These are phyloP conservation scores for Xylophagus ater DNA, from an alignment of 2,888 invertebrate species.

Conservation along the genomic window DNA sequence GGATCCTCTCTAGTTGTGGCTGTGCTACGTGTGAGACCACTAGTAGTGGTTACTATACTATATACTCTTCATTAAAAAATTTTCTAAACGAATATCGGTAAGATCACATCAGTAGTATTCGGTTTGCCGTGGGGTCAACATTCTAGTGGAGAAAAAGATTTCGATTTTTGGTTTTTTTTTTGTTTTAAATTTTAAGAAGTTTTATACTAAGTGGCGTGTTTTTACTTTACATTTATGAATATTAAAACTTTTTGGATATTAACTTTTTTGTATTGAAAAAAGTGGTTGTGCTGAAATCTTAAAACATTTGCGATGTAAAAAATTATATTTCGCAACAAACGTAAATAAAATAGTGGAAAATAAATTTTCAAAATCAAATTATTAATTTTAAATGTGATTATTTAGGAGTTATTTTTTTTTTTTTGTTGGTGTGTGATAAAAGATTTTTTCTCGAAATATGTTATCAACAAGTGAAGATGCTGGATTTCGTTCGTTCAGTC, in stretches of 20 bases:
- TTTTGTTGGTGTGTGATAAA: too few species aligned
- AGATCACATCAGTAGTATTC: conserved; percentile 19
- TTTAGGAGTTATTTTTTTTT: too few species aligned
- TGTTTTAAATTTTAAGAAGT: too few species aligned
- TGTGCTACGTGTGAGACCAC: conserved; percentile 11
- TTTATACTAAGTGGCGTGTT: too few species aligned
- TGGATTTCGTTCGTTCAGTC: conserved; percentile 40
- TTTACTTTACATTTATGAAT: neutral
- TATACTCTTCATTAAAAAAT: too few species aligned
- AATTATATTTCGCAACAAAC: too few species aligned
- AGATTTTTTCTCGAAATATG: too few species aligned
- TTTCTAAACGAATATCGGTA: neutral
- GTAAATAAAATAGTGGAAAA: too few species aligned
- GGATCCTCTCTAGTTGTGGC: neutral
- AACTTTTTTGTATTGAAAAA: conserved; percentile 2
- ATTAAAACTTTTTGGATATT: neutral
- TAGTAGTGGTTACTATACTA: too few species aligned
- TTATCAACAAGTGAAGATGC: conserved; percentile 40
- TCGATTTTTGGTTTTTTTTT: conserved; percentile 1
- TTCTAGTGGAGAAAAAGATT: conserved; percentile 6
- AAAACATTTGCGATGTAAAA: conserved; percentile 1
- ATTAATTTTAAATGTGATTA: too few species aligned
- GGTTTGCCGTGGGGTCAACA: conserved; percentile 21
- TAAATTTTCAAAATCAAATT: too few species aligned
- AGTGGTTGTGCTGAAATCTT: neutral